Conservation (phyloP, 2,797 vertebrate genomes). For the Sebastes oblongus region DNA sequence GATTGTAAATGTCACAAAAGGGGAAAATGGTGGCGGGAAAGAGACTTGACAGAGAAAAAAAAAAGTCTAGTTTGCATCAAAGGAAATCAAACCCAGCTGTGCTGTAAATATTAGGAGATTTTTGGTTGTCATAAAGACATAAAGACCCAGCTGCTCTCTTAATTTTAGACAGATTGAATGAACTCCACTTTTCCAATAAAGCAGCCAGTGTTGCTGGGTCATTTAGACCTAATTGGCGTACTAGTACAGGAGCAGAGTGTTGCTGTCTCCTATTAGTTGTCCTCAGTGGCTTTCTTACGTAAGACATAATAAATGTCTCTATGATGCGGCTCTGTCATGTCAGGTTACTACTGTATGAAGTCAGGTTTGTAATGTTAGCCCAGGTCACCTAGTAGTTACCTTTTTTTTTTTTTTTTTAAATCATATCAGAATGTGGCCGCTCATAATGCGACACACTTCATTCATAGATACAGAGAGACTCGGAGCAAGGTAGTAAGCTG, state of each 20-base stretch:
- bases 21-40: not conserved
- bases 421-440: not conserved
- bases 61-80: not conserved
- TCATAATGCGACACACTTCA: not conserved
- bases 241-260: constrained; percentile 1
- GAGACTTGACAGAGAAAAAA: not conserved
- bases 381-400: not conserved
- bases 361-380: not conserved
- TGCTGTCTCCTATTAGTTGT: not conserved
- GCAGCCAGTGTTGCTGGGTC: constrained; percentile 1
- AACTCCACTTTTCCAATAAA: constrained; percentile 30
- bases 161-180: constrained; percentile 10
- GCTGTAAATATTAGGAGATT: not conserved
- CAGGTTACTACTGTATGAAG: not conserved
- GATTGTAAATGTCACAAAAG: not conserved
- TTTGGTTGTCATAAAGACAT: not conserved
- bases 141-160: not conserved
- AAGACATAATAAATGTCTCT: not conserved
- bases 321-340: not conserved
- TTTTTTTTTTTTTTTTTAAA: not conserved
- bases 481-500: constrained; percentile 3
- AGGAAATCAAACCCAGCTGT: not conserved
- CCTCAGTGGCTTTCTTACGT: not conserved
- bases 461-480: not conserved
- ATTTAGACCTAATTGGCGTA: not conserved